Base-by-base conservation (phyloP, 2,113 vertebrate species). In the Etheostoma spectabile region DNA sequence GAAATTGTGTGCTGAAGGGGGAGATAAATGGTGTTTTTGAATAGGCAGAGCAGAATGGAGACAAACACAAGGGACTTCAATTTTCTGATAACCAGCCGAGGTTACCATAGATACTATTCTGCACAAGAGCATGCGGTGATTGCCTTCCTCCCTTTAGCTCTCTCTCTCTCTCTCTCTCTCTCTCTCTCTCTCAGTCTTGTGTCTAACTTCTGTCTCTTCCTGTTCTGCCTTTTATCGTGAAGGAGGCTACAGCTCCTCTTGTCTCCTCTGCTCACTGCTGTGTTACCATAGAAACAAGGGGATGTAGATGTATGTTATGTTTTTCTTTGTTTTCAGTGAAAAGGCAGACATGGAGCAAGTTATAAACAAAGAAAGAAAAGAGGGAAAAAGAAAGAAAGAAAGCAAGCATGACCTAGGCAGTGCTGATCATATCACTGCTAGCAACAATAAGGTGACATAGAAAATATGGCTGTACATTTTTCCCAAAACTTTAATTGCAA, bases 61-160 rank as follows among this genome's bases (percentile, higher is more conserved):
- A 79, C 83, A 70, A 79, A 90, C 89, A 91, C 84, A 85, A 59
- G 74, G 69, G 74, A 71, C 73, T 89, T 83, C 65, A 82, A 83
- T 88, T 89, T 86, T 86, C 83, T 89, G 92, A 90, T 89, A 89
- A 90, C 91, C 91, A 82, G 68, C 55, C 16, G 45, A 69, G 94
- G 95, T 96, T 94, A 93, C 94, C 96, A 97, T 96, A 94, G 96
- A 94, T 96, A 97, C 95, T 87, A 95, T 96, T 93, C 94, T 96
- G 95, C 92, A 90, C 89, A 82, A 94, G 76, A 84, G 72, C 65
- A 91, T 93, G 79, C 95, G 92, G 94, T 95, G 94, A 95, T 93
- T 95, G 96, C 93, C 22, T 71, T 51, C 79, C 52, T 80, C 66
- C 82, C 57, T 91, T 94, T 88, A 4, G 78, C 33, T 8, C 60